These are phyloP conservation scores for Acanthornis magna DNA, from an alignment of 2,797 vertebrate species.

Conservation along the genomic window DNA sequence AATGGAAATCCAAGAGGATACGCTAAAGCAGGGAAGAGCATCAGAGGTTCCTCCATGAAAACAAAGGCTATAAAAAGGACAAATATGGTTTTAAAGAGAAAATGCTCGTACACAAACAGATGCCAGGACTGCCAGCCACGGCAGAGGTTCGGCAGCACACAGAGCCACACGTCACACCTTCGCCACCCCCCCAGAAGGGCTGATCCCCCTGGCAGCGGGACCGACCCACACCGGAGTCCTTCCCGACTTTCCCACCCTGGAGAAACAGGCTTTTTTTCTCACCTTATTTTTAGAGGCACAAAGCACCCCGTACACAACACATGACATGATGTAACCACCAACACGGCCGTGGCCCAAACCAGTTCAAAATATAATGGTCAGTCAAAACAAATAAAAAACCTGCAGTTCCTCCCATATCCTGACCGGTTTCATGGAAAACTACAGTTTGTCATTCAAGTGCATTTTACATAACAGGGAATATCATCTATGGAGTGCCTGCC, in stretches of 20 bases:
- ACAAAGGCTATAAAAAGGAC: slow-evolving; percentile 67
- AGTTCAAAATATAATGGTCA: slow-evolving; percentile 47
- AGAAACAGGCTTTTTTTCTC: slow-evolving; percentile 50
- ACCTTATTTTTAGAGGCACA: slow-evolving; percentile 74
- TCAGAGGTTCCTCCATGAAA: slow-evolving; percentile 39
- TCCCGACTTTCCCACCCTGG: slow-evolving; percentile 25
- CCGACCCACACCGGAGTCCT: neutral
- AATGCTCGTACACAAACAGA: neutral
- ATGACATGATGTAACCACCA: slow-evolving; percentile 74
- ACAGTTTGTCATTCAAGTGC: slow-evolving; percentile 48
- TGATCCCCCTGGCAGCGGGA: neutral
- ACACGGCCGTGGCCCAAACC: slow-evolving; percentile 52
- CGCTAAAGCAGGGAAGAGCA: neutral
- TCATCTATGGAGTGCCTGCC: neutral
- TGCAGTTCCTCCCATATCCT: slow-evolving; percentile 52
- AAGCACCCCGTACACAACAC: slow-evolving; percentile 68
- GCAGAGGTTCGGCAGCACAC: neutral
- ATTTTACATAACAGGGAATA: slow-evolving; percentile 45
- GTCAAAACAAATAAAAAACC: slow-evolving; percentile 27
- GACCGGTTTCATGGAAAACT: slow-evolving; percentile 45
- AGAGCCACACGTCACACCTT: neutral
- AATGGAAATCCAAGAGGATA: neutral
- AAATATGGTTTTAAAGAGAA: neutral
- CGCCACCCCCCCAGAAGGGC: fast-evolving
- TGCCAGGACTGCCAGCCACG: fast-evolving